These are phyloP conservation scores for Ochotona curzoniae DNA, from an alignment of 2,113 vertebrate species.

Conservation along the genomic window DNA sequence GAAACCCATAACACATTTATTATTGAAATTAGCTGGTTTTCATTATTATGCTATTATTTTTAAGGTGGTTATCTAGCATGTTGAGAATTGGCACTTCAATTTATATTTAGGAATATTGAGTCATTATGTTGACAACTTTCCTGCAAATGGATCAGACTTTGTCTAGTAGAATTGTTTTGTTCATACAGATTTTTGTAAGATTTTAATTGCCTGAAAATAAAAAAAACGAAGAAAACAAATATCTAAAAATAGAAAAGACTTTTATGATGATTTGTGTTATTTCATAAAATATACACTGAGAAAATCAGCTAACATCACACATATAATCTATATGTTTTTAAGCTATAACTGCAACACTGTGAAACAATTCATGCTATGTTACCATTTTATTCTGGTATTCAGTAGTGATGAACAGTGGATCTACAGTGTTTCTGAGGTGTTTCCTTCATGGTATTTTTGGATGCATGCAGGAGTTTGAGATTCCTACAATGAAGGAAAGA, in stretches of 20 bases:
- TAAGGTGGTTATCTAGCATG: background rate
- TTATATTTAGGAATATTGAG: background rate
- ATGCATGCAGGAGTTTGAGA: background rate
- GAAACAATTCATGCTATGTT: background rate
- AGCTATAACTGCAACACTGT: background rate
- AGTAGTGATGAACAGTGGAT: background rate
- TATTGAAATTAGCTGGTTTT: background rate
- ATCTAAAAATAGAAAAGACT: background rate
- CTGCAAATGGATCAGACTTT: background rate
- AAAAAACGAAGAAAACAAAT: background rate
- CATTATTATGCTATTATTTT: background rate
- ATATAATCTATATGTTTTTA: background rate
- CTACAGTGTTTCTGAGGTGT: accelerated
- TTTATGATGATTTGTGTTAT: background rate
- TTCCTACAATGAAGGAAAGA: background rate
- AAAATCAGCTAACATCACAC: background rate
- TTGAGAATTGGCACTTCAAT: background rate
- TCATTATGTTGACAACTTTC: background rate
- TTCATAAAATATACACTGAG: background rate
- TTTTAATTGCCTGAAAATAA: background rate
- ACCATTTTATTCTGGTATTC: background rate
- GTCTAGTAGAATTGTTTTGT: background rate
- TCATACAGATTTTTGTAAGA: background rate
- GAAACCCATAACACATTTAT: background rate
- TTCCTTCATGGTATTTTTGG: background rate